Evolutionary conservation across 1,140 invertebrate species (phyloP), one percentile per base, ranked within the genome.

Genomic region (Formica exsecta): DNA sequence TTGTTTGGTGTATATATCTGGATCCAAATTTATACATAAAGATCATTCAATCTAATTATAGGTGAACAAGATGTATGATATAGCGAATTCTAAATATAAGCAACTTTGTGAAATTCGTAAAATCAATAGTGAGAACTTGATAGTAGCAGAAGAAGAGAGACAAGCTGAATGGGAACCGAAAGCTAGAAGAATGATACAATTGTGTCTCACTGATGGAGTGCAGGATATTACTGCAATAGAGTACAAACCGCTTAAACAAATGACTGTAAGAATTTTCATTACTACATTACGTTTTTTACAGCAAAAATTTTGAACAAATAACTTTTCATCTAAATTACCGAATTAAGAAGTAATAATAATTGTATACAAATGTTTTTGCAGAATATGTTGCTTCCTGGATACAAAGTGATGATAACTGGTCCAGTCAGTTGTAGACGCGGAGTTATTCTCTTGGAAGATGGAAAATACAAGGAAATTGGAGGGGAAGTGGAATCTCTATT

Each of bases 181-280:
- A 29, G 90, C 93, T 7, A 96, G 96, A 86, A 94, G 97, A 92
- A 97, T 98, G 96, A 95, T 98, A 81, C 96, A 97, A 92, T 92
- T 98, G 54, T 96, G 96, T 68, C 93, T 98, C 75, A 98, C 97
- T 29, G 98, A 98, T 96, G 98, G 98, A 16, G 94, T 96, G 2
- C 96, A 97, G 91, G 95, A 96, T 87, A 90, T 98, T 38, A 94
- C 95, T 76, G 98, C 96, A 0, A 97, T 98, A 92, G 98, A 98
- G 93, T 97, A 97, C 91, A 96, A 89, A 95, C 96, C 0, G 66
- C 65, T 44, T 13, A 32, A 84, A 93, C 98, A 11, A 96, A 95
- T 90, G 94, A 96, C 87, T 94, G 89, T 66, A 51, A 13, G 65
- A 8, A 4, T 64, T 29, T 32, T 77, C 61, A 61, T 74, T 51